These are phyloP conservation scores for Syngnathus rostellatus DNA, from an alignment of 2,797 vertebrate genomes.

Conservation along the genomic window DNA sequence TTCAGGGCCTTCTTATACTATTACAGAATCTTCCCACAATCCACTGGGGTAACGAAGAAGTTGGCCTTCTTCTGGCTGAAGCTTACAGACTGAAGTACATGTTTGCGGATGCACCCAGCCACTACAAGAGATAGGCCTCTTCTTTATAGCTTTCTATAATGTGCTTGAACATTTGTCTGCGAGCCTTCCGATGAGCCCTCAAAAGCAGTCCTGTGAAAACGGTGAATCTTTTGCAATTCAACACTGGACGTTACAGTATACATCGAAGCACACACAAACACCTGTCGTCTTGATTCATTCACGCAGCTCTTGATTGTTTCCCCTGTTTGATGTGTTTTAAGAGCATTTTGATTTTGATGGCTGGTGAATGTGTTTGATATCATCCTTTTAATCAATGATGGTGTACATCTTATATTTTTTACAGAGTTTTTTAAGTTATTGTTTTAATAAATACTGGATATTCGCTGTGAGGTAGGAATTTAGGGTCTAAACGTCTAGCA, in stretches of 20 bases:
- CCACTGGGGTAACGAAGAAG: conserved; percentile 98
- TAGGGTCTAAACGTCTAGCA: not conserved
- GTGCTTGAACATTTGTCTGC: conserved; percentile 4
- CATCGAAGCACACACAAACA: conserved; percentile 12
- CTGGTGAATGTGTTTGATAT: conserved; percentile 43
- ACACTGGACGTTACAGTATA: conserved; percentile 32
- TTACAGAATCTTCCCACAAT: conserved; percentile 97
- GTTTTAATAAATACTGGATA: conserved; percentile 19
- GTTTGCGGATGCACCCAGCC: conserved; percentile 97
- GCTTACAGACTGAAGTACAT: conserved; percentile 99
- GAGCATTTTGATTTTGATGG: conserved; percentile 24
- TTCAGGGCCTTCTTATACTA: conserved; percentile 91
- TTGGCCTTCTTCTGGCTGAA: conserved; percentile 92
- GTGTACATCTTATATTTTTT: conserved; percentile 24
- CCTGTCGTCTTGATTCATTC: conserved; percentile 20
- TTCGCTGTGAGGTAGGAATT: conserved; percentile 7
- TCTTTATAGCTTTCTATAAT: not conserved
- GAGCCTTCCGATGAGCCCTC: conserved; percentile 14
- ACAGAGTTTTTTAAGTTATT: conserved; percentile 24
- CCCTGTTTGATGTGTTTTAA: conserved; percentile 14
- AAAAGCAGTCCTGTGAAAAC: conserved; percentile 10
- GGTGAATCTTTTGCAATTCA: conserved; percentile 11
- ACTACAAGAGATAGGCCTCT: conserved; percentile 84
- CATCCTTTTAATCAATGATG: conserved; percentile 24
- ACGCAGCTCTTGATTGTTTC: conserved; percentile 25